Evolutionary conservation across 2,113 vertebrate species (phyloP).

Genomic region (Tapirus terrestris): DNA sequence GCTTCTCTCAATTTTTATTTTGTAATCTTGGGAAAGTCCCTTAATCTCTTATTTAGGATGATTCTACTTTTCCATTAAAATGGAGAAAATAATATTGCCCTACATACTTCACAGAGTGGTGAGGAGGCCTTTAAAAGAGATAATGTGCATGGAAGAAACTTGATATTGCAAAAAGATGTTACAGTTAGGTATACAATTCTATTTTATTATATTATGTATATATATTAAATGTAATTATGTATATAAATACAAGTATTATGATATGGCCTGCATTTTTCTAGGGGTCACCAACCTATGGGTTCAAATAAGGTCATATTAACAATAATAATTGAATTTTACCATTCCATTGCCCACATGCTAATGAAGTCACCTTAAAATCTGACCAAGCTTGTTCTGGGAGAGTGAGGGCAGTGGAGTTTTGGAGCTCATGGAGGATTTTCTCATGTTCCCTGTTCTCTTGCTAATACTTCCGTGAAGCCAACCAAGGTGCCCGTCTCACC

Average conservation of each 20-base stretch:
- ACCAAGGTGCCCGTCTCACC: rapidly evolving
- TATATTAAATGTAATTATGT: not conserved
- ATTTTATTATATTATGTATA: not conserved
- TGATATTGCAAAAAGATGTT: not conserved
- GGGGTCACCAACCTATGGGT: not conserved
- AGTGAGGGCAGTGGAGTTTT: not conserved
- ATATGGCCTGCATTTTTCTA: not conserved
- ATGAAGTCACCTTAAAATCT: not conserved
- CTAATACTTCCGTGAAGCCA: not conserved
- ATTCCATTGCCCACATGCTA: not conserved
- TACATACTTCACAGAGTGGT: not conserved
- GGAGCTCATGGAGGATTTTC: not conserved
- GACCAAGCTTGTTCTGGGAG: not conserved
- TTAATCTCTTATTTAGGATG: not conserved
- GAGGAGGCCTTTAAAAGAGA: not conserved
- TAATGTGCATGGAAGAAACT: not conserved
- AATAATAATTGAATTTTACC: not conserved
- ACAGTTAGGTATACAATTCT: not conserved
- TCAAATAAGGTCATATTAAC: not conserved
- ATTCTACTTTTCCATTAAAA: not conserved
- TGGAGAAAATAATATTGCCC: not conserved
- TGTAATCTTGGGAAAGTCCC: not conserved
- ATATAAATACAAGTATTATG: not conserved
- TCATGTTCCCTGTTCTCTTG: not conserved
- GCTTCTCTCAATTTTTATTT: not conserved